phyloP scores from a whole-genome alignment of 2,113 vertebrate genomes.

The Osmerus mordax region DNA sequence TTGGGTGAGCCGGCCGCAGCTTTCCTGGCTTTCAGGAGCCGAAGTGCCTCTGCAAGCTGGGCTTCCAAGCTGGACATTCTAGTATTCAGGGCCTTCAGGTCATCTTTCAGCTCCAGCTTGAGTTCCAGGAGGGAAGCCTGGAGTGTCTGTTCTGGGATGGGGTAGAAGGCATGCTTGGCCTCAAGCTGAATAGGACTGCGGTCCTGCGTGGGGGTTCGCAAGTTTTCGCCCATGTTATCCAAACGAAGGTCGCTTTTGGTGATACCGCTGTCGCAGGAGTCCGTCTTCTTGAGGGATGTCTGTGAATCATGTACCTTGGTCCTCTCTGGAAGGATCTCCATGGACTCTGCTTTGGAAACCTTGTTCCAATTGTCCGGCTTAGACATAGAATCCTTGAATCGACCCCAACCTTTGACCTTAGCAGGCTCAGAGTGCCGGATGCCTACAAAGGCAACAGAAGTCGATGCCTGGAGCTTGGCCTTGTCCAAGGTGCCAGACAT shows the following conservation, averaged over 20 bases:
- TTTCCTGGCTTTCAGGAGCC: constrained; percentile 82
- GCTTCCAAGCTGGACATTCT: constrained; percentile 88
- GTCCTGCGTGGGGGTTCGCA: constrained; percentile 88
- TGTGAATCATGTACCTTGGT: constrained; percentile 74
- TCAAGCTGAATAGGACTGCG: constrained; percentile 85
- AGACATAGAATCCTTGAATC: constrained; percentile 82
- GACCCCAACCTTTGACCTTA: constrained; percentile 89
- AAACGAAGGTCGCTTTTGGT: constrained; percentile 96
- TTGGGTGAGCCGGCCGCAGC: constrained; percentile 77
- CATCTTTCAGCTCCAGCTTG: constrained; percentile 90
- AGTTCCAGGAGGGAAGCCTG: constrained; percentile 91
- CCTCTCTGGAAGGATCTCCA: constrained; percentile 94
- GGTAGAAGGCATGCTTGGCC: constrained; percentile 85
- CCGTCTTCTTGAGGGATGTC: constrained; percentile 90
- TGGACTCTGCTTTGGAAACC: constrained; percentile 94
- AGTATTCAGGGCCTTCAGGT: constrained; percentile 84
- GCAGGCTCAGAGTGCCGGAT: constrained; percentile 69
- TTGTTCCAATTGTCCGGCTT: constrained; percentile 89
- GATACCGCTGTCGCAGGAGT: constrained; percentile 97
- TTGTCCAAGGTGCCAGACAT: constrained; percentile 67
- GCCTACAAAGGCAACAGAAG: constrained; percentile 50
- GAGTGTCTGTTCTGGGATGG: constrained; percentile 94
- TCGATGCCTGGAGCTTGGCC: constrained; percentile 82
- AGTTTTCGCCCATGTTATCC: constrained; percentile 83
- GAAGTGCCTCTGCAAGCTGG: constrained; percentile 88